Conservation (phyloP, 2,113 vertebrate genomes). For the Laterallus jamaicensis region DNA sequence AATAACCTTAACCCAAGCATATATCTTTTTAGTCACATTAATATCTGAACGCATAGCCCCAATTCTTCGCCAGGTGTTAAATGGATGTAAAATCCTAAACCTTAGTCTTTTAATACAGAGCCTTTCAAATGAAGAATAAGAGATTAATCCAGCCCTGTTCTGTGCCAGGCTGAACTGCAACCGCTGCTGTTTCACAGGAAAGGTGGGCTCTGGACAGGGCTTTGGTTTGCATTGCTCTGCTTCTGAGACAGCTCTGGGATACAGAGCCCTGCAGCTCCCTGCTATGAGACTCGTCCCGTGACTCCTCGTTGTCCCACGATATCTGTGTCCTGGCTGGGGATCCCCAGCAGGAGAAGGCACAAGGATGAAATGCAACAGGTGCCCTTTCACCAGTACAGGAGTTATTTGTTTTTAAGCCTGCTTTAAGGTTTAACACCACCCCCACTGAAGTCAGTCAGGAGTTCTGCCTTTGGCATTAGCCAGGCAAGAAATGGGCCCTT, state of each 20-base stretch:
- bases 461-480: neutral
- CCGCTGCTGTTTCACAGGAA: neutral
- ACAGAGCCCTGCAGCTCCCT: neutral
- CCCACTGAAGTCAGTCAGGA: neutral
- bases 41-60: constrained; percentile 45
- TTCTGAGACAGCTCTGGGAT: neutral
- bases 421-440: neutral
- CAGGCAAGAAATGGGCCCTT: neutral
- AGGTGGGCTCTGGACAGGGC: neutral
- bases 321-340: accelerated
- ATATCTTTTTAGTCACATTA: constrained; percentile 66
- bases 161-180: neutral
- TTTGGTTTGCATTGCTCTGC: neutral
- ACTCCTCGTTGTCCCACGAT: neutral
- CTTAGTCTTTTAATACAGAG: constrained; percentile 44
- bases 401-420: neutral
- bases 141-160: constrained; percentile 34
- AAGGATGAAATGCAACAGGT: neutral
- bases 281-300: accelerated
- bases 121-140: constrained; percentile 49
- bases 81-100: constrained; percentile 59
- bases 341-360: neutral
- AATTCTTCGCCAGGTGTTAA: constrained; percentile 47
- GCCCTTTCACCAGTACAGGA: neutral
- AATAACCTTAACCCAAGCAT: constrained; percentile 68